Percentiles rank a stretch among this genome's conserved stretches.
Conservation (phyloP, 2,113 vertebrate species). For the Oryzias celebensis region DNA sequence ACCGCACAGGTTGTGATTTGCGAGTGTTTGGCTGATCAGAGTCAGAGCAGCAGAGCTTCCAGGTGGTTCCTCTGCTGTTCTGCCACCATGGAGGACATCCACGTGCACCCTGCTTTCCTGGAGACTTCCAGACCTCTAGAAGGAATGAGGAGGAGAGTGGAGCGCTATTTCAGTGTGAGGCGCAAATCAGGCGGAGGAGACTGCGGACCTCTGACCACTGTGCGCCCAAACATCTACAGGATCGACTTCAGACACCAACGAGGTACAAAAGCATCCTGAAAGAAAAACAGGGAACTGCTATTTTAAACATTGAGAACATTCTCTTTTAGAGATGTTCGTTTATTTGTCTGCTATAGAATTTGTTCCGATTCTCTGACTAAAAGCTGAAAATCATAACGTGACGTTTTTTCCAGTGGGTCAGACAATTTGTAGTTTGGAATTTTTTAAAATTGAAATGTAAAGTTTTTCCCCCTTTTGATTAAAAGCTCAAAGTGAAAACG, state of each 20-base stretch:
- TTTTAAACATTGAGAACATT: no score
- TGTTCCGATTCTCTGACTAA: no score
- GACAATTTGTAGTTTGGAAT: no score
- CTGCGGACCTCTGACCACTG: background rate
- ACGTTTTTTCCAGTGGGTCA: no score
- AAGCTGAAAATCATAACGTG: no score
- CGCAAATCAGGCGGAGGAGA: conserved; percentile 50
- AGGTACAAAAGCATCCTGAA: conserved; percentile 14
- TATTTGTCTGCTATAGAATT: no score
- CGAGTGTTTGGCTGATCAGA: background rate
- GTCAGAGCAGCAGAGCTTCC: background rate
- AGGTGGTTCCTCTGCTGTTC: background rate
- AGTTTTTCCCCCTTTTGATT: no score
- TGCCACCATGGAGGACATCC: background rate
- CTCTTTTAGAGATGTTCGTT: no score
- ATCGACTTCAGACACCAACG: conserved; percentile 8
- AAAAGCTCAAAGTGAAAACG: no score
- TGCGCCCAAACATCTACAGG: background rate
- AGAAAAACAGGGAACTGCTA: no score
- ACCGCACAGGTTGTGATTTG: background rate
- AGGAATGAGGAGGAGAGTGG: background rate
- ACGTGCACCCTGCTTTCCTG: conserved; percentile 30
- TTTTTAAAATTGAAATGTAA: no score
- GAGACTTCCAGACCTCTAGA: background rate
- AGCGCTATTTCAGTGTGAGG: conserved; percentile 15